A percentile compares a stretch with the other conserved stretches of the same genome.
phyloP scores from a whole-genome alignment of 2,888 invertebrate species.

The Xestia c-nigrum region DNA sequence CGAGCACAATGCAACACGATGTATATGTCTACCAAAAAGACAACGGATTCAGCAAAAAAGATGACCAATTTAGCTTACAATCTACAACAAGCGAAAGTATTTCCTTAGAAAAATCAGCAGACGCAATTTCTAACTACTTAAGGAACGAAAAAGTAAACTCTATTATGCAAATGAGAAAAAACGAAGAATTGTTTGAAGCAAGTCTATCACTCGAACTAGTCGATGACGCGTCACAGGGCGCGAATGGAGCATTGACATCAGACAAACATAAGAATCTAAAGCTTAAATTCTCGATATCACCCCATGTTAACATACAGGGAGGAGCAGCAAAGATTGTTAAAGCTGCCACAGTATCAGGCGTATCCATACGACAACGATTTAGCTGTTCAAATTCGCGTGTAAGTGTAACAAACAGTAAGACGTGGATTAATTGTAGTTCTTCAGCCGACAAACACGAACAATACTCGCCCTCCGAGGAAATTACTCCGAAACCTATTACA shows the following conservation, averaged over 20 bases:
- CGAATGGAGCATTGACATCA: slow-evolving; percentile 6
- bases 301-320: slow-evolving; percentile 66
- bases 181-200: slow-evolving; percentile 76
- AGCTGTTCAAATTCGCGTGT: background rate
- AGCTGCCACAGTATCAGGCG: background rate
- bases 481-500: slow-evolving; percentile 78
- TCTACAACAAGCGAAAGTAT: slow-evolving; percentile 60
- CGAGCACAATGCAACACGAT: slow-evolving; percentile 49
- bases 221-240: slow-evolving; percentile 73
- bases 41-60: background rate
- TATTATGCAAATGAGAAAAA: slow-evolving; percentile 80
- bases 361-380: background rate
- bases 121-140: slow-evolving; percentile 59
- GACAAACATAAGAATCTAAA: background rate
- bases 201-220: slow-evolving; percentile 82
- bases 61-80: slow-evolving; percentile 47
- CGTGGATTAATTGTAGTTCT: slow-evolving; percentile 75
- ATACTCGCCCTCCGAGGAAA: slow-evolving; percentile 60
- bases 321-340: slow-evolving; percentile 37
- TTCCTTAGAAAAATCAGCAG: slow-evolving; percentile 71
- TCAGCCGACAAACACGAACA: slow-evolving; percentile 58
- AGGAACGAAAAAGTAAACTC: slow-evolving; percentile 80
- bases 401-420: slow-evolving; percentile 67
- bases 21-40: background rate
- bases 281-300: slow-evolving; percentile 47